phyloP scores from a whole-genome alignment of 23 tunicate genomes.

The Trididemnum clinides region DNA sequence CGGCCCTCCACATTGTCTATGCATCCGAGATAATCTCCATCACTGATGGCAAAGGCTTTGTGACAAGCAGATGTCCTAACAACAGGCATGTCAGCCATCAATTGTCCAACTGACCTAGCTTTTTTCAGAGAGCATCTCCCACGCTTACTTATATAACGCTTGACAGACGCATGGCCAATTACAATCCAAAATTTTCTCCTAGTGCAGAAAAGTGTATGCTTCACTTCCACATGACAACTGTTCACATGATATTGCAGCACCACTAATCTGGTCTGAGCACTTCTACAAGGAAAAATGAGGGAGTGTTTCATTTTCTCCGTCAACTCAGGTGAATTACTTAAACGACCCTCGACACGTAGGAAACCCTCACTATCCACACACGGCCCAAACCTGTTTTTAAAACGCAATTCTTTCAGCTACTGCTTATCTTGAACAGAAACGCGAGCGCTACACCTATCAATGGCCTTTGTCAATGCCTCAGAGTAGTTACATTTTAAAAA shows the following conservation, averaged over 20 bases:
- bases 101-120: not conserved
- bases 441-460: too few species aligned
- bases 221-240: conserved; percentile 32
- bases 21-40: not conserved
- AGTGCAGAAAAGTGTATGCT: not conserved
- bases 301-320: not conserved
- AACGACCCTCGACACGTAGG: not conserved
- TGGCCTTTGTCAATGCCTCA: too few species aligned
- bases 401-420: not conserved
- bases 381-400: not conserved
- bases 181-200: not conserved
- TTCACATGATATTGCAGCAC: conserved; percentile 64
- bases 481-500: too few species aligned
- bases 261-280: conserved; percentile 46
- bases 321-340: not conserved
- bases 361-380: not conserved
- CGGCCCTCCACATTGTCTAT: not conserved
- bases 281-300: not conserved
- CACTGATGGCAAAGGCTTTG: not conserved
- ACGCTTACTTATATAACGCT: not conserved
- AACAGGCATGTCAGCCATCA: not conserved
- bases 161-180: not conserved
- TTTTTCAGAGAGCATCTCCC: not conserved
- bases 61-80: not conserved
- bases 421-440: too few species aligned